Base-by-base conservation (phyloP, 2,797 vertebrate species). In the Heteromormyrus szaboi region DNA sequence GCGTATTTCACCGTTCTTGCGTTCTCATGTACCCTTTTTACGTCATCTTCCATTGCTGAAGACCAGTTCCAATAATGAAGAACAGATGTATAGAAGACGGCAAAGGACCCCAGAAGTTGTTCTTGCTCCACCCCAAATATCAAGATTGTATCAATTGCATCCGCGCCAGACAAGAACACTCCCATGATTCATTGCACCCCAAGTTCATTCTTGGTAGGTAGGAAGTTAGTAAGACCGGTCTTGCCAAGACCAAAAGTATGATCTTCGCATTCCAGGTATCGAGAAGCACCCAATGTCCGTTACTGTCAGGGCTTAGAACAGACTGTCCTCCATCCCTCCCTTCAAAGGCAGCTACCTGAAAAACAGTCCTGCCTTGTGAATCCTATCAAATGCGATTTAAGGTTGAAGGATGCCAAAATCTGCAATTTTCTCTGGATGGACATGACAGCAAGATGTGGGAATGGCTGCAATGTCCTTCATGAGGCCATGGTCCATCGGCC, bases 391-490 rank as follows among this genome's bases (percentile, higher is more conserved):
- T 88, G 84, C 86, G 88, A 65, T 33, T 59, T 44, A 59, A 46
- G 33, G 6, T 50, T 85, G 29, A 62, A 41, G 22, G 19, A 11
- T 25, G 19, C 25, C 8, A 72, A 88, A 88, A 88, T 51, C 29
- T 11, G 14, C 48, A 25, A 76, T 51, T 14, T 86, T 86, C 22
- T 62, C 17, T 25, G 37, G 22, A 37, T 17, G 33, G 25, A 79
- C 59, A n/a, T 79, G 14, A 79, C 29, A n/a, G 59, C 83, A 89
- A 89, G 88, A 72, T 48, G 81, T 79, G 85, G 88, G 72, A 54
- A 89, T 89, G 89, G 89, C 68, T 68, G 90, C 85, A 62, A 86
- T 46, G 54, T 48, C 37, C 37, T 44, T 62, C 56, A 7, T 44
- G 3, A 87, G 29, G 25, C 84, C 25, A 51, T 54, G 5, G 33